phyloP scores from a whole-genome alignment of 2,797 vertebrate genomes.

The Alosa sapidissima region DNA sequence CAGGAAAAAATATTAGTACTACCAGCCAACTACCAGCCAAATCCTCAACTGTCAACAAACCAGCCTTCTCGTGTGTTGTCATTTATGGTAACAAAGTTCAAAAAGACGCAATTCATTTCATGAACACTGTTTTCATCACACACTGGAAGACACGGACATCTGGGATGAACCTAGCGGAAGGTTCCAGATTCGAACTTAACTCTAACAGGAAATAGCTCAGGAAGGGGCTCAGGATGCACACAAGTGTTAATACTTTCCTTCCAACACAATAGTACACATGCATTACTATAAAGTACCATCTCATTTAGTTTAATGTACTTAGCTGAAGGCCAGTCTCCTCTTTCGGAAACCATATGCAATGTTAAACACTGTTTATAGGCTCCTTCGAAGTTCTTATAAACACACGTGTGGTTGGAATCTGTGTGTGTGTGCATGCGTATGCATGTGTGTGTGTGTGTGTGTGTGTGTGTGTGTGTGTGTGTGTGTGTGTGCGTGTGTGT shows the following conservation, averaged over 20 bases:
- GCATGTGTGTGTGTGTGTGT: neutral
- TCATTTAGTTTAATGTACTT: neutral
- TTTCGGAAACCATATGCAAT: neutral
- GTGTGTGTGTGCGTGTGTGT: neutral
- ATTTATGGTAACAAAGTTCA: neutral
- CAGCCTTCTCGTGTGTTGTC: neutral
- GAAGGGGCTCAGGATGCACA: neutral
- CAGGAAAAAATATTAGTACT: neutral
- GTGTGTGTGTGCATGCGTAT: neutral
- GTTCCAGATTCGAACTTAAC: neutral
- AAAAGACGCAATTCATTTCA: neutral
- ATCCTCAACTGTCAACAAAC: neutral
- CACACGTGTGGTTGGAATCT: neutral
- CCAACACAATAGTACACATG: neutral
- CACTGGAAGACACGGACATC: neutral
- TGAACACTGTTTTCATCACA: neutral
- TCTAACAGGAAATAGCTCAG: neutral
- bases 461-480: neutral
- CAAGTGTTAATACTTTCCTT: conserved; percentile 7
- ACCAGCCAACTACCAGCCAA: neutral
- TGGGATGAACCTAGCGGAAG: neutral
- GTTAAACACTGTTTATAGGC: neutral
- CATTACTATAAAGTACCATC: neutral
- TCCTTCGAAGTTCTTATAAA: neutral
- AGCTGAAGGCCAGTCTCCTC: neutral